Evolutionary conservation across 1,140 invertebrate genomes (phyloP).

Genomic region (Fragariocoptes setiger): DNA sequence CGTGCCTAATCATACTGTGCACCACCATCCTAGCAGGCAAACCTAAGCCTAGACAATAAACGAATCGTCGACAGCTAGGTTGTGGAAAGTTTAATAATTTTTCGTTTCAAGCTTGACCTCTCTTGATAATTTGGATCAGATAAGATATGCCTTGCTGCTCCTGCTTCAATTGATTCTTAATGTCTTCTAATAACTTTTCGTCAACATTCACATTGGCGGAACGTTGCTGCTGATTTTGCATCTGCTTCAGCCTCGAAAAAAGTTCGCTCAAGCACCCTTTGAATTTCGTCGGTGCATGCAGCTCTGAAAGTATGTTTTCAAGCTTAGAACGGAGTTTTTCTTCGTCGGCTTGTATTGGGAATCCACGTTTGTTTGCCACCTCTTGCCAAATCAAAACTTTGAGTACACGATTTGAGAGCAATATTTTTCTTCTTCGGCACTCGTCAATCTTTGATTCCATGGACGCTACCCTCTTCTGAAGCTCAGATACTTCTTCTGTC

Average conservation of each 20-base stretch:
- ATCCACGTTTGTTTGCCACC: conserved; percentile 45
- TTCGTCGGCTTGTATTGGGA: conserved; percentile 53
- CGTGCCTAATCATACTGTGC: too few relatives aligned
- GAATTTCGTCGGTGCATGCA: conserved; percentile 63
- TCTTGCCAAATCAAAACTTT: conserved; percentile 58
- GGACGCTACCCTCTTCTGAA: conserved; percentile 5
- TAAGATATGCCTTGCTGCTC: conserved; percentile 53
- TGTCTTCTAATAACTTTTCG: conserved; percentile 25
- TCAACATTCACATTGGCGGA: conserved; percentile 23
- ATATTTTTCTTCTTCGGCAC: conserved; percentile 6
- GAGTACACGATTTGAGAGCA: conserved; percentile 7
- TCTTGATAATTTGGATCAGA: conserved; percentile 39
- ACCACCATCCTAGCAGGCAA: too few relatives aligned
- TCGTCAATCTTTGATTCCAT: conserved; percentile 9
- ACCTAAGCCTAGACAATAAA: too few relatives aligned
- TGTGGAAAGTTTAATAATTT: too few relatives aligned
- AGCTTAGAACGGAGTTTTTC: conserved; percentile 47
- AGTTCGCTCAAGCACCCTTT: conserved; percentile 65
- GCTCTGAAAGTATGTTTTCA: conserved; percentile 46
- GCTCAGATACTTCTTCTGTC: conserved; percentile 4
- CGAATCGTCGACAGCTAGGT: too few relatives aligned
- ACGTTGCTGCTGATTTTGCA: conserved; percentile 28
- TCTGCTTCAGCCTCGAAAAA: conserved; percentile 39
- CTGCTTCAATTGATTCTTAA: conserved; percentile 34
- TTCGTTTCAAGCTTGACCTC: too few relatives aligned